These are phyloP conservation scores for Calliopum simillimum DNA, from an alignment of 2,888 invertebrate species.

Conservation along the genomic window DNA sequence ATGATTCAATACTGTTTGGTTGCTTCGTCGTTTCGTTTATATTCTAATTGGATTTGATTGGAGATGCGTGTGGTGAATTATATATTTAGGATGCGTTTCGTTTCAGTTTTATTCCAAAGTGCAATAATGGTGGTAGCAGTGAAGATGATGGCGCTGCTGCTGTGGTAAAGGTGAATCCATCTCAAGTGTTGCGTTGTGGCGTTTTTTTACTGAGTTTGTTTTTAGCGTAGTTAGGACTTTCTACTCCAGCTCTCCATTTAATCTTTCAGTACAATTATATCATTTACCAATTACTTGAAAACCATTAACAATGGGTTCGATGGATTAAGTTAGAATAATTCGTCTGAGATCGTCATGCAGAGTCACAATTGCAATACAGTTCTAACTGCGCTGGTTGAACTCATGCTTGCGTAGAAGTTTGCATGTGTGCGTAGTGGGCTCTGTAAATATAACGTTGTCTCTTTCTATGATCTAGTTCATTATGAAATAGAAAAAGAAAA, in stretches of 20 bases:
- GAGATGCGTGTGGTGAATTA: constrained; percentile 1
- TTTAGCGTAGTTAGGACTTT: background rate
- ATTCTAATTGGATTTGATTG: constrained; percentile 27
- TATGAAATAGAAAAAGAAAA: constrained; percentile 20
- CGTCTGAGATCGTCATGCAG: background rate
- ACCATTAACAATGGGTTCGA: no score
- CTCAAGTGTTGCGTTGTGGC: background rate
- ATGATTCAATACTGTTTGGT: constrained; percentile 47
- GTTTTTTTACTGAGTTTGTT: background rate
- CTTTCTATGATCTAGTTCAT: constrained; percentile 21
- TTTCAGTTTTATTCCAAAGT: constrained; percentile 23
- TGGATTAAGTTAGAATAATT: no score
- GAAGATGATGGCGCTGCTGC: background rate
- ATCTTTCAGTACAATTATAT: background rate
- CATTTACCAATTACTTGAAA: background rate
- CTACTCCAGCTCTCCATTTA: background rate
- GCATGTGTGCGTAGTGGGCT: constrained; percentile 13
- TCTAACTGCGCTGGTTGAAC: constrained; percentile 7
- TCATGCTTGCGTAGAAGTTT: constrained; percentile 16
- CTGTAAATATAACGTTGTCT: constrained; percentile 15
- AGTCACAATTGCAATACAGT: background rate
- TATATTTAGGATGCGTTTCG: constrained; percentile 7
- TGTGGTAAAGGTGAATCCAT: constrained; percentile 20
- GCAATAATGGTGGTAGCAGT: background rate
- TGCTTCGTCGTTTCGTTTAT: constrained; percentile 18